Evolutionary conservation across 2,113 vertebrate species (phyloP), one percentile per base, ranked within the genome.

Genomic region (Sphaerodactylus townsendi): DNA sequence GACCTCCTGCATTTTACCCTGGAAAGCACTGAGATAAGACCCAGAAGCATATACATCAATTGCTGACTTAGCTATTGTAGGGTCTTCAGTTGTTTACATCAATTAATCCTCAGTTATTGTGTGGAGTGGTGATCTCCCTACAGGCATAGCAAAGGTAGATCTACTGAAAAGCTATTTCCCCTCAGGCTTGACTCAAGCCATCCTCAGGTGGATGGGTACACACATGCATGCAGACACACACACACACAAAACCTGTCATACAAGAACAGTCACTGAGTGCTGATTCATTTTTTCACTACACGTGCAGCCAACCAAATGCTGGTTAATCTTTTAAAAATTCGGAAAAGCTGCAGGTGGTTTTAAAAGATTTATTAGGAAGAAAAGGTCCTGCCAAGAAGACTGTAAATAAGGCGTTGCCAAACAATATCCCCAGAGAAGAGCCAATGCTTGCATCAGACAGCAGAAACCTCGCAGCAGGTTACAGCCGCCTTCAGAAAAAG

Each of bases 281-380:
- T 28, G 15, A 66, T 85, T 30, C 3, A 23, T 79, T 62, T 37
- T 65, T 50, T 25, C 41, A 39, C 25, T 14, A 1, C 8, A 5
- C 13, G 33, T n/a, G 25, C 33, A 25, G 5, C 62, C 35, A 19
- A 44, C 44, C 30, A 81, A 39, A 3, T 17, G 30, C 25, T 2
- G 21, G 19, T 28, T n/a, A 77, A 62, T n/a, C n/a, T n/a, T n/a
- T 62, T 17, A 28, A 64, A 15, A 37, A 15, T 23, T 25, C 9
- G 19, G 65, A 50, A 30, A 25, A 71, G 74, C 72, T 48, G 79
- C 79, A 77, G 74, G 79, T 82, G 50, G 68, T 82, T 82, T 71
- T 23, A 17, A 79, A 62, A 71, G 23, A 82, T 64, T 76, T 81
- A 75, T 48, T 62, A 71, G 73, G 9, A 4, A 15, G 68, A 9